A percentile compares a stretch with the other conserved stretches of the same genome.
Evolutionary conservation across 2,797 vertebrate genomes (phyloP).

Genomic region (Euphonia xanthogaster): DNA sequence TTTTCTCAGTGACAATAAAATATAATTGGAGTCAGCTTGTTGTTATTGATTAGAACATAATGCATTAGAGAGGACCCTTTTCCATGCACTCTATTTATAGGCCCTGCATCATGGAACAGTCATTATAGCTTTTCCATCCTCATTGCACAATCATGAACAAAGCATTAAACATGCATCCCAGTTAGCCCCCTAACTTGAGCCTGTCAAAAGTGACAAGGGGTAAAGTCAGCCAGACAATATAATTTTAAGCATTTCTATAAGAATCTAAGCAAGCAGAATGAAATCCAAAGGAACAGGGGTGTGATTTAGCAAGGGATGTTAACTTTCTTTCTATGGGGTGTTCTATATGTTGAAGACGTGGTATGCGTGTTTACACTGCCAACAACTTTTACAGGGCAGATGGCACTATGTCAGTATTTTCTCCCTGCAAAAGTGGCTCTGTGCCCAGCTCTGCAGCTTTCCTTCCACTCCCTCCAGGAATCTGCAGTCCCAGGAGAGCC

Average conservation of each 20-base stretch:
- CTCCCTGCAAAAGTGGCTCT: background rate
- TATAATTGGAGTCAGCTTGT: slow-evolving; percentile 21
- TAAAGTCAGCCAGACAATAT: background rate
- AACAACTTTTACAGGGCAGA: slow-evolving; percentile 19
- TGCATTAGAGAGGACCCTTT: background rate
- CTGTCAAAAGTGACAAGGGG: background rate
- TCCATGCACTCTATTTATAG: slow-evolving; percentile 47
- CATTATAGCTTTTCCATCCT: background rate
- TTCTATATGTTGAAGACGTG: fast-evolving
- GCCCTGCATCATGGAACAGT: slow-evolving; percentile 21
- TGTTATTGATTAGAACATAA: slow-evolving; percentile 42
- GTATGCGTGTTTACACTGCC: background rate
- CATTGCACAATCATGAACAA: background rate
- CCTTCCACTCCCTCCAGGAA: background rate
- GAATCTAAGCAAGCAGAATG: background rate
- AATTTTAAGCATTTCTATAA: background rate
- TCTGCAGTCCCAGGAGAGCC: background rate
- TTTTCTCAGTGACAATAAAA: slow-evolving; percentile 23
- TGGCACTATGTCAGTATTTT: background rate
- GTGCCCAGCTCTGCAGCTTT: slow-evolving; percentile 29
- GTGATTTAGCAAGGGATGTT: background rate
- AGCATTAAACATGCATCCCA: background rate
- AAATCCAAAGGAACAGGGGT: background rate
- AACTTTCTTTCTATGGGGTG: background rate
- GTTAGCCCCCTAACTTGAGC: background rate